Conservation (phyloP, 2,888 invertebrate genomes). For the Poecilus cupreus region DNA sequence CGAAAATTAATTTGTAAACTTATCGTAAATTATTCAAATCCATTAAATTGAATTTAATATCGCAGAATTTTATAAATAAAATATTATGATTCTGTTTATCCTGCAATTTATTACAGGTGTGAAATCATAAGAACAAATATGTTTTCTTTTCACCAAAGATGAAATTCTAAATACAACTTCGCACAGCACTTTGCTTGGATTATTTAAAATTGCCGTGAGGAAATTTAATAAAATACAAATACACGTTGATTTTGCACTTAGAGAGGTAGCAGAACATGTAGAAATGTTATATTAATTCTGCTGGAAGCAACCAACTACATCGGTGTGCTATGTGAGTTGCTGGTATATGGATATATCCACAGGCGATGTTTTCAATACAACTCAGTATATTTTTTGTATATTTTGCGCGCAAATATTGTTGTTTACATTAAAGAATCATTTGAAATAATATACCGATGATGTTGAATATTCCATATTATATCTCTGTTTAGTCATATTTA, state of each 20-base stretch:
- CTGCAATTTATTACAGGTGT: too few relatives aligned
- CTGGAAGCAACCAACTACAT: not conserved
- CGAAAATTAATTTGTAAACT: too few relatives aligned
- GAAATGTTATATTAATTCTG: constrained; percentile 1
- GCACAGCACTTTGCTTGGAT: not conserved
- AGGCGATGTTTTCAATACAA: not conserved
- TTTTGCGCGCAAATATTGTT: not conserved
- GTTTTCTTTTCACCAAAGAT: not conserved
- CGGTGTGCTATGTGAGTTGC: not conserved
- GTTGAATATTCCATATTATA: too few relatives aligned
- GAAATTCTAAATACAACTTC: constrained; percentile 4
- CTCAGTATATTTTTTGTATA: not conserved
- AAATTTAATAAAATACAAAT: constrained; percentile 23
- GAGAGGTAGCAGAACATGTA: not conserved
- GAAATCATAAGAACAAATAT: not conserved
- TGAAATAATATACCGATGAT: not conserved
- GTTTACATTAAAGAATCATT: not conserved
- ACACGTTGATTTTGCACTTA: constrained; percentile 5
- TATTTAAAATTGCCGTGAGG: not conserved
- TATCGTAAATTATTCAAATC: too few relatives aligned
- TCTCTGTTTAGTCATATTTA: too few relatives aligned
- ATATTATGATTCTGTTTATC: too few relatives aligned
- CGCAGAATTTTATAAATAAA: too few relatives aligned
- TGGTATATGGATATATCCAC: not conserved
- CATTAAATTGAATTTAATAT: too few relatives aligned